A percentile compares a stretch with the other conserved stretches of the same genome.
These are phyloP conservation scores for Eutrigla gurnardus DNA, from an alignment of 2,797 vertebrate genomes.

Conservation along the genomic window DNA sequence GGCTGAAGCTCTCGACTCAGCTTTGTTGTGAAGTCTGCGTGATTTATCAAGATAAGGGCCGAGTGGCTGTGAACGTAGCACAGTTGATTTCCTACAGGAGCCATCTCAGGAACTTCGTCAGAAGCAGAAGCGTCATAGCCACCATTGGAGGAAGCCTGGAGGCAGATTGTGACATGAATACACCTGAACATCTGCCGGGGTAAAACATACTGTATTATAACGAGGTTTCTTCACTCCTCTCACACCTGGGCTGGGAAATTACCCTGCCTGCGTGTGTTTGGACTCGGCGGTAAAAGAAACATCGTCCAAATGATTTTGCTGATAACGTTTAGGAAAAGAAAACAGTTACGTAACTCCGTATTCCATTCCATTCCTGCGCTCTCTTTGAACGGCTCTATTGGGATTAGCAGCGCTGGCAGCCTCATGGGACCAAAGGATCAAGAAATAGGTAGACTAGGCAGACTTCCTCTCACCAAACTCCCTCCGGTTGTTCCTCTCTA, in stretches of 20 bases:
- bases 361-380: conserved; percentile 33
- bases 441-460: conserved; percentile 19
- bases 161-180: conserved; percentile 24
- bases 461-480: conserved; percentile 26
- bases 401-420: conserved; percentile 34
- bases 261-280: conserved; percentile 58
- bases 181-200: conserved; percentile 25
- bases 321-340: conserved; percentile 57
- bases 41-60: conserved; percentile 57
- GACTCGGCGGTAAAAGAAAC: conserved; percentile 56
- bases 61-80: not conserved
- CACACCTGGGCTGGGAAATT: conserved; percentile 56
- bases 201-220: conserved; percentile 1
- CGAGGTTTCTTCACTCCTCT: conserved; percentile 36
- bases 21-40: conserved; percentile 16
- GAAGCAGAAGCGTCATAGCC: conserved; percentile 31
- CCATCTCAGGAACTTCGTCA: conserved; percentile 2
- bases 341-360: conserved; percentile 50
- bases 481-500: not conserved
- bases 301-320: conserved; percentile 57
- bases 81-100: conserved; percentile 23
- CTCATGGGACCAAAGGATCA: conserved; percentile 33
- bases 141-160: conserved; percentile 15
- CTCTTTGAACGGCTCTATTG: conserved; percentile 39
- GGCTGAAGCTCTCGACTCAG: conserved; percentile 22